phyloP scores from a whole-genome alignment of 1,140 invertebrate species.

The Diuraphis noxia region DNA sequence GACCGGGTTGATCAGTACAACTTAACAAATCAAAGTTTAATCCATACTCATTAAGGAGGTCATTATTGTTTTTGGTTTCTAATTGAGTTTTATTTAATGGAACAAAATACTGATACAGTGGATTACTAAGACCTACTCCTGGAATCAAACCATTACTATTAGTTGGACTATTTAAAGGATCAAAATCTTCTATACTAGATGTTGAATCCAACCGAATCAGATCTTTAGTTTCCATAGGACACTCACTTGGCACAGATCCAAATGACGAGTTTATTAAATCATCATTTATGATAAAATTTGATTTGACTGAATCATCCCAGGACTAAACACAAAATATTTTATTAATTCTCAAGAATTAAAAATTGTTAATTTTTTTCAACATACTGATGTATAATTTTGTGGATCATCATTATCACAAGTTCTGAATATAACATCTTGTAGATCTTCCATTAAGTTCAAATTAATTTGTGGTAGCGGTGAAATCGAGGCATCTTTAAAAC shows the following conservation, averaged over 20 bases:
- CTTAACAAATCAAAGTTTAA: constrained; percentile 57
- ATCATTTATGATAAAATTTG: constrained; percentile 29
- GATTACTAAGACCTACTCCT: constrained; percentile 64
- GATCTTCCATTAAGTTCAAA: constrained; percentile 70
- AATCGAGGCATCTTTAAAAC: background rate
- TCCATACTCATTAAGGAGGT: constrained; percentile 58
- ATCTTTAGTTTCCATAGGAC: constrained; percentile 58
- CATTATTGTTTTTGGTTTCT: constrained; percentile 56
- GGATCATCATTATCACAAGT: constrained; percentile 1
- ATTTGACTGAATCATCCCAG: background rate
- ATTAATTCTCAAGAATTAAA: background rate
- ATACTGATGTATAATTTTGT: constrained; percentile 61
- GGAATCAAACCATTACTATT: constrained; percentile 55
- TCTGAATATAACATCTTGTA: constrained; percentile 66
- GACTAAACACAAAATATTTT: constrained; percentile 57
- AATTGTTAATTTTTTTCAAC: constrained; percentile 65
- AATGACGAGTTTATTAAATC: constrained; percentile 43
- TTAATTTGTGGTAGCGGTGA: constrained; percentile 59
- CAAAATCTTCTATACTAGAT: constrained; percentile 65
- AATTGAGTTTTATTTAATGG: constrained; percentile 59
- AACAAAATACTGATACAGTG: constrained; percentile 66
- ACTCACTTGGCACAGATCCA: background rate
- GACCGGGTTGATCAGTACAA: constrained; percentile 37
- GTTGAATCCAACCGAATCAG: constrained; percentile 67
- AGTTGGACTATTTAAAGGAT: constrained; percentile 62